Conservation (phyloP, 2,888 invertebrate species). For the Catocala nupta region DNA sequence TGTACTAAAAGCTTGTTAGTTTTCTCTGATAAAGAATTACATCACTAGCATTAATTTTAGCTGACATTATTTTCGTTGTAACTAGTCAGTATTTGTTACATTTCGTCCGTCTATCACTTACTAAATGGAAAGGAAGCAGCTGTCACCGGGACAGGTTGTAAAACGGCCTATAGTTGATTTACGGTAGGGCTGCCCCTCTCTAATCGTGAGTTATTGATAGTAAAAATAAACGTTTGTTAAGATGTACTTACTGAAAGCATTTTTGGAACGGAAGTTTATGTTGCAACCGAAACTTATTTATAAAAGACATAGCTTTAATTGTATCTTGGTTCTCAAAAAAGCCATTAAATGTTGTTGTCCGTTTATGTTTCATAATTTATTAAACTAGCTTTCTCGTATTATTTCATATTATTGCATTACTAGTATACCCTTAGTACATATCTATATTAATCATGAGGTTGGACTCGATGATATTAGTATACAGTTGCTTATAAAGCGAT, state of each 20-base stretch:
- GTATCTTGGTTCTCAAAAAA: too few species aligned
- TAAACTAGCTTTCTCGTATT: too few species aligned
- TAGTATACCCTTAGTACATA: too few species aligned
- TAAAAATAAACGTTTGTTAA: slow-evolving; percentile 29
- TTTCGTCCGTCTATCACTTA: slow-evolving; percentile 46
- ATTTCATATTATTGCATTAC: too few species aligned
- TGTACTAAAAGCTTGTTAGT: not conserved
- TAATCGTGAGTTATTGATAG: slow-evolving; percentile 30
- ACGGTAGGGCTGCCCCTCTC: slow-evolving; percentile 36
- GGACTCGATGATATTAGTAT: too few species aligned
- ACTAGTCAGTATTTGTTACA: slow-evolving; percentile 38
- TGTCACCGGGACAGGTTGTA: slow-evolving; percentile 64
- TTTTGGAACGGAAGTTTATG: not conserved
- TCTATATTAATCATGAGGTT: too few species aligned
- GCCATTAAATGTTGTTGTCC: too few species aligned
- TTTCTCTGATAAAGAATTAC: not conserved
- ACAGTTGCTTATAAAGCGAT: too few species aligned
- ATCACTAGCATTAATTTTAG: not conserved
- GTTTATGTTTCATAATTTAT: too few species aligned
- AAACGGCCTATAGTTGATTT: slow-evolving; percentile 39
- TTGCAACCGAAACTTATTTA: not conserved
- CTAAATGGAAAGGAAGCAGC: slow-evolving; percentile 65
- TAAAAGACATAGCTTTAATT: too few species aligned
- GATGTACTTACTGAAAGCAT: not conserved
- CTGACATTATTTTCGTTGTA: slow-evolving; percentile 29